phyloP scores from a whole-genome alignment of 2,113 vertebrate genomes.

The Saccopteryx leptura region DNA sequence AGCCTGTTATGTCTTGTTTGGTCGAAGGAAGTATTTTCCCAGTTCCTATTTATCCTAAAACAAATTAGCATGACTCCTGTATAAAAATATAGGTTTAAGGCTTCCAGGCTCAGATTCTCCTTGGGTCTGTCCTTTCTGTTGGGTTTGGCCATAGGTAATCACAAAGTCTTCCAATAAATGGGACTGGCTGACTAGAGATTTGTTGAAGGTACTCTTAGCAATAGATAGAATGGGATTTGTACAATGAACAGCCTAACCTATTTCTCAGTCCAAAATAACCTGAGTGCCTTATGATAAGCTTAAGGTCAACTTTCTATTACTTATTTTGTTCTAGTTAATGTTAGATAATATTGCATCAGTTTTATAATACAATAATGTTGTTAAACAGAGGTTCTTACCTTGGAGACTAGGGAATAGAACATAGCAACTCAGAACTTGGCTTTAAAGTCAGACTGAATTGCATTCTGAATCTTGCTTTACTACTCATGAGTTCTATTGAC shows the following conservation, averaged over 20 bases:
- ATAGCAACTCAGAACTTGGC: not conserved
- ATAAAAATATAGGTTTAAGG: not conserved
- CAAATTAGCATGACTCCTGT: not conserved
- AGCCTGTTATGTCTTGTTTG: not conserved
- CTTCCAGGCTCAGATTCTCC: not conserved
- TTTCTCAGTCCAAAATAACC: not conserved
- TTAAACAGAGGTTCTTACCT: not conserved
- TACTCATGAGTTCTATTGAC: not conserved
- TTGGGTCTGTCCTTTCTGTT: not conserved
- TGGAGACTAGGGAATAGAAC: not conserved
- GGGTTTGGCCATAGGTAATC: not conserved
- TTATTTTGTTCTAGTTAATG: conserved; percentile 25
- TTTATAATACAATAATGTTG: not conserved
- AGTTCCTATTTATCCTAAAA: conserved; percentile 14
- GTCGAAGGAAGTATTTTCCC: not conserved
- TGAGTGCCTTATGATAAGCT: not conserved
- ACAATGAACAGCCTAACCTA: not conserved
- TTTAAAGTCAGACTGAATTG: not conserved
- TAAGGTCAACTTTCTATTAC: not conserved
- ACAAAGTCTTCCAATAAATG: not conserved
- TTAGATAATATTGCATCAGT: not conserved
- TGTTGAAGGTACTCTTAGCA: not conserved
- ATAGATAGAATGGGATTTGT: not conserved
- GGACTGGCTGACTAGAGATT: not conserved
- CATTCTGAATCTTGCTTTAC: not conserved